A percentile compares a stretch with the other conserved stretches of the same genome.
These are phyloP conservation scores for Ganaspis sp. DNA, from an alignment of 1,140 invertebrate species.

Conservation along the genomic window DNA sequence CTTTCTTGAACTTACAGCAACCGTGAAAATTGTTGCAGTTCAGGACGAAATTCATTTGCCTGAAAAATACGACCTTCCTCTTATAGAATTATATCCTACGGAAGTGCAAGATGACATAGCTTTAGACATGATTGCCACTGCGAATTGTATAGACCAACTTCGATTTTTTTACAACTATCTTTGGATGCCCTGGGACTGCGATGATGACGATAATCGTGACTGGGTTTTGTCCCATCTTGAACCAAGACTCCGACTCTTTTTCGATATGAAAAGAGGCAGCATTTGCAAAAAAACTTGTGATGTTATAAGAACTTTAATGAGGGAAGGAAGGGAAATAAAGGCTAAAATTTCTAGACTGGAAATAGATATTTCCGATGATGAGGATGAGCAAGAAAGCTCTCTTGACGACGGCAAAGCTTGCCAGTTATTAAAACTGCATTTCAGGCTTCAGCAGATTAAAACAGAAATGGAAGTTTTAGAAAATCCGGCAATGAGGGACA, in stretches of 20 bases:
- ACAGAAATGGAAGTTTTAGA: constrained; percentile 80
- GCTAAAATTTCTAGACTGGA: constrained; percentile 74
- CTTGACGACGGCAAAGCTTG: constrained; percentile 68
- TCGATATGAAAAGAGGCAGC: constrained; percentile 77
- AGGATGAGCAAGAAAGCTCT: constrained; percentile 59
- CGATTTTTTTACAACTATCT: constrained; percentile 80
- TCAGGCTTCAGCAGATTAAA: constrained; percentile 79
- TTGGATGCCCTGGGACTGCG: constrained; percentile 81
- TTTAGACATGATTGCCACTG: constrained; percentile 75
- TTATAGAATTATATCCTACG: constrained; percentile 79
- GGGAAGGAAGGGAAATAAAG: constrained; percentile 77
- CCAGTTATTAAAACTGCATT: constrained; percentile 77
- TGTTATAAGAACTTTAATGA: constrained; percentile 77
- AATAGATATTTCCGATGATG: constrained; percentile 73
- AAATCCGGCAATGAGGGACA: constrained; percentile 78
- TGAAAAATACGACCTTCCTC: constrained; percentile 77
- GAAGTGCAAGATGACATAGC: constrained; percentile 76
- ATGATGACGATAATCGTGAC: constrained; percentile 78
- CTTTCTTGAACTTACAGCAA: constrained; percentile 73
- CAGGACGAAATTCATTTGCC: constrained; percentile 80
- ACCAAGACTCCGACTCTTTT: constrained; percentile 76
- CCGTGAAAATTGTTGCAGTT: constrained; percentile 78
- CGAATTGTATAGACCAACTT: constrained; percentile 69
- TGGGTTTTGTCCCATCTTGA: constrained; percentile 78
- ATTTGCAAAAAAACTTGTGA: constrained; percentile 75